These are phyloP conservation scores for Leptoteleia sp. DNA, from an alignment of 1,140 invertebrate genomes.

Conservation along the genomic window DNA sequence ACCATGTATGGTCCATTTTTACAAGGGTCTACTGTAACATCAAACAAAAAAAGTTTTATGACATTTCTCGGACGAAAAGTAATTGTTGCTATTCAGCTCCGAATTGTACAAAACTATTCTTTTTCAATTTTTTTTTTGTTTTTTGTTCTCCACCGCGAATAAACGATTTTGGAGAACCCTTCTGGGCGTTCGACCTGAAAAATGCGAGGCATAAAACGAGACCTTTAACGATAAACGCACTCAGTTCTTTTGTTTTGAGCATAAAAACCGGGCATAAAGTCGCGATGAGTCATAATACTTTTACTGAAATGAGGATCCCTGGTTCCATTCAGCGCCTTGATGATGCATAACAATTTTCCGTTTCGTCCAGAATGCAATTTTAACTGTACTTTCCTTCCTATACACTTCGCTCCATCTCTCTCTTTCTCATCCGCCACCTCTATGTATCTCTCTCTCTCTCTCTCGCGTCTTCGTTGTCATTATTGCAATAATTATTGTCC, in stretches of 20 bases:
- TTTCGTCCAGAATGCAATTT: slow-evolving; percentile 59
- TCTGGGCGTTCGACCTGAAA: slow-evolving; percentile 10
- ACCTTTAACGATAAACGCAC: slow-evolving; percentile 1
- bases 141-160: too few species aligned
- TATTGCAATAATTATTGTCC: slow-evolving; percentile 57
- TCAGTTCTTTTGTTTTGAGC: slow-evolving; percentile 25
- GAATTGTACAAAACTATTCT: neutral
- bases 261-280: slow-evolving; percentile 33
- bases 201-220: slow-evolving; percentile 8
- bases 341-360: slow-evolving; percentile 54
- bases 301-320: slow-evolving; percentile 41
- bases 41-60: too few species aligned
- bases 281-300: slow-evolving; percentile 39
- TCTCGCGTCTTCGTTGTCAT: slow-evolving; percentile 19
- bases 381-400: slow-evolving; percentile 48
- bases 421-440: neutral
- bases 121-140: neutral
- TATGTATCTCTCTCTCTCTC: neutral
- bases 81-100: neutral
- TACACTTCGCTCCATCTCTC: neutral
- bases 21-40: too few species aligned
- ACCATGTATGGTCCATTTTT: too few species aligned
- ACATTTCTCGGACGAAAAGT: neutral
- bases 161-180: slow-evolving; percentile 6
- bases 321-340: slow-evolving; percentile 32